Evolutionary conservation across 2,888 invertebrate species (phyloP), one percentile per base, ranked within the genome.

Genomic region (Nemapogon koenigi): DNA sequence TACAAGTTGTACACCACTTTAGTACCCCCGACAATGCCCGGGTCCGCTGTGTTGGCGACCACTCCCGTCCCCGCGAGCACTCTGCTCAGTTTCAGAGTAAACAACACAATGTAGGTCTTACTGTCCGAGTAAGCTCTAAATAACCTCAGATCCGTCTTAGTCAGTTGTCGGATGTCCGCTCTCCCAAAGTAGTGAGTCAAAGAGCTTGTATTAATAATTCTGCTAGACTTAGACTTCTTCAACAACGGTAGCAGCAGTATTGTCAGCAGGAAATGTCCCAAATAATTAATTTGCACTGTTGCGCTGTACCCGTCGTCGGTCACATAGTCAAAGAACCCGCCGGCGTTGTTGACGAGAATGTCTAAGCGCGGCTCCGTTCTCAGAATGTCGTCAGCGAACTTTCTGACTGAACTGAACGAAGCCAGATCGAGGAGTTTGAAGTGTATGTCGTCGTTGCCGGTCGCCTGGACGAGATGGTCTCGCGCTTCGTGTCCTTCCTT

Each of bases 251-350:
- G 84, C 26, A 97, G 81, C 19, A 97, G 82, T 59, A 94, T 88
- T 0, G 96, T 96, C 35, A 97, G 75, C 18, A 97, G 78, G 61
- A 96, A 97, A 8, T 94, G 91, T 0, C 97, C 97, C 59, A 90
- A 93, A 54, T 96, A 91, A 63, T 97, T 97, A 2, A 94, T 92
- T 35, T 91, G 94, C 89, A 95, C 92, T 6, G 91, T 91, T 44
- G 87, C 72, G 59, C 95, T 94, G 43, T 96, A 66, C 1, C 90
- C 92, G 54, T 96, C 94, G 50, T 86, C 85, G 14, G 91, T 90
- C 38, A 82, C 71, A 4, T 28, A 18, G 13, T 37, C 27, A 26
- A 72, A 78, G 33, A 76, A 84, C 7, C 68, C 71, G 2, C 94
- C 95, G 0, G 95, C 95, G 55, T 95, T 95, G 59, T 94, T 93